Evolutionary conservation across 2,888 invertebrate genomes (phyloP).

Genomic region (Charanyca ferruginea): DNA sequence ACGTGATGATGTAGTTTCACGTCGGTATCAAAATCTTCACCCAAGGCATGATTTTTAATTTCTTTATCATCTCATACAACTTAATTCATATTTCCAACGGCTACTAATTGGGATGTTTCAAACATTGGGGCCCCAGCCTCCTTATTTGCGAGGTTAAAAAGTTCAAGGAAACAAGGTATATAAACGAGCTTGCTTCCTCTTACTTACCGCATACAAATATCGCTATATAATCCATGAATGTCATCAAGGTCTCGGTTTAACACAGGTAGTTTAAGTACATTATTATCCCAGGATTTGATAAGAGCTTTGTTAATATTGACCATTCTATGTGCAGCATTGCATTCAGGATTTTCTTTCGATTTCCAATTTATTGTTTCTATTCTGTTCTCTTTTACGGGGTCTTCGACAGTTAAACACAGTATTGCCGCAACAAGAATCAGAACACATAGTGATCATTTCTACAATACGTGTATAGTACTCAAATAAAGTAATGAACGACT

Average conservation of each 20-base stretch:
- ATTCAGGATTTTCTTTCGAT: slow-evolving; percentile 1
- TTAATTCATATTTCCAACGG: slow-evolving; percentile 37
- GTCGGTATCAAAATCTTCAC: neutral
- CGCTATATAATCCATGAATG: slow-evolving; percentile 40
- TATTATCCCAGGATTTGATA: neutral
- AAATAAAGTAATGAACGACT: no score
- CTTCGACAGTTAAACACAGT: neutral
- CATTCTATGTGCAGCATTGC: neutral
- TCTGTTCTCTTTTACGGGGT: neutral
- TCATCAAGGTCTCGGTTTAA: slow-evolving; percentile 50
- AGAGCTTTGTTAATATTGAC: neutral
- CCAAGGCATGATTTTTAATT: neutral
- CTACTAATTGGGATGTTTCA: slow-evolving; percentile 40
- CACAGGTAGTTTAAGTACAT: slow-evolving; percentile 19
- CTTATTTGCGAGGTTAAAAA: slow-evolving; percentile 55
- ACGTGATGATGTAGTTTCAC: neutral
- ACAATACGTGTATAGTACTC: no score
- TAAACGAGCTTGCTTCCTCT: slow-evolving; percentile 57
- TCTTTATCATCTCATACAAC: slow-evolving; percentile 16
- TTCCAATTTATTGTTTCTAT: slow-evolving; percentile 5
- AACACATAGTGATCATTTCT: slow-evolving; percentile 14
- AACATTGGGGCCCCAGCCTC: slow-evolving; percentile 31
- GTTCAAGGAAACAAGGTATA: slow-evolving; percentile 62
- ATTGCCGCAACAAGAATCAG: neutral
- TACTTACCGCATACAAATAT: slow-evolving; percentile 54